A percentile compares a stretch with the other conserved stretches of the same genome.
Conservation (phyloP, 2,797 vertebrate genomes). For the Anniella stebbinsi region DNA sequence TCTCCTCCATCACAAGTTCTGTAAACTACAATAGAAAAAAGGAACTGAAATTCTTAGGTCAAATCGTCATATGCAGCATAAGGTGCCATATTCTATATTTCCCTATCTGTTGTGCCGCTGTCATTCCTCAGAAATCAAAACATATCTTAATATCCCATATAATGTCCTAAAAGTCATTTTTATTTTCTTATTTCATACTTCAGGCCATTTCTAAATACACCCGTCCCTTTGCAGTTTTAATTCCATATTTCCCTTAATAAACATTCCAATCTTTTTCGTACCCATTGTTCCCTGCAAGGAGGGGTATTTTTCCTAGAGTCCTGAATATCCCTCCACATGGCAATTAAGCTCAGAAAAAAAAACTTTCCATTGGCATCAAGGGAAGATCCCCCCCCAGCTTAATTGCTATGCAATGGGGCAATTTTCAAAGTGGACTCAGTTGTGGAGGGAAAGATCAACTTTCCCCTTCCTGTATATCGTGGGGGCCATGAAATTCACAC, state of each 20-base stretch:
- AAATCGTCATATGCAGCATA: neutral
- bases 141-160: neutral
- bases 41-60: neutral
- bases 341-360: neutral
- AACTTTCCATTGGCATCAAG: neutral
- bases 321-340: neutral
- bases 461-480: neutral
- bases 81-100: neutral
- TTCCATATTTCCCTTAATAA: neutral
- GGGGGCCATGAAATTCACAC: no score
- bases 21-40: neutral
- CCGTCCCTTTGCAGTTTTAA: neutral
- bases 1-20: neutral
- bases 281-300: neutral
- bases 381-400: neutral
- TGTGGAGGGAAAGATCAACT: neutral
- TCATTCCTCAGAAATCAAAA: no score
- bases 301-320: neutral
- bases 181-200: neutral
- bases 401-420: neutral
- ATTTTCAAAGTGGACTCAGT: neutral
- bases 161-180: neutral
- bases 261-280: neutral
- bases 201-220: neutral
- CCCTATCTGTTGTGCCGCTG: neutral